These are phyloP conservation scores for Neopelma chrysocephalum DNA, from an alignment of 2,797 vertebrate genomes.

Conservation along the genomic window DNA sequence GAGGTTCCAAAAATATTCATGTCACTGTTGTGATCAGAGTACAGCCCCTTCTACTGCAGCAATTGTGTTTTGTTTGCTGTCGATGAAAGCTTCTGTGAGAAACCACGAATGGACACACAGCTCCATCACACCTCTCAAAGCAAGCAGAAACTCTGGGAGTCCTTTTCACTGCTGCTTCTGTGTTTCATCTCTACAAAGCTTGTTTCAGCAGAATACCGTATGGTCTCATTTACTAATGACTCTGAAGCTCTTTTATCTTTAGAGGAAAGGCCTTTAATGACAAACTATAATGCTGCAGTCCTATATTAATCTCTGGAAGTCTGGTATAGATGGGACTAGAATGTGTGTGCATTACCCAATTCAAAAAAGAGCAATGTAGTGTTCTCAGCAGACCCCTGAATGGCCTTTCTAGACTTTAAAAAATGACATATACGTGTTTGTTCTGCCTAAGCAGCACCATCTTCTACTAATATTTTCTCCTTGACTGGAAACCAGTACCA, in stretches of 20 bases:
- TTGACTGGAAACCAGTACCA: not conserved
- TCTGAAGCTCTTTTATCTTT: not conserved
- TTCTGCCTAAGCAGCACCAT: not conserved
- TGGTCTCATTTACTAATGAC: not conserved
- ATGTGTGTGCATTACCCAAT: not conserved
- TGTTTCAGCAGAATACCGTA: not conserved
- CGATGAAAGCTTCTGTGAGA: not conserved
- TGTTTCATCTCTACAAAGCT: not conserved
- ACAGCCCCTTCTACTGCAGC: not conserved
- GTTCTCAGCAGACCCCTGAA: not conserved
- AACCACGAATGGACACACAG: not conserved
- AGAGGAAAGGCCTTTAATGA: slow-evolving; percentile 7
- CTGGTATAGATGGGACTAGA: not conserved
- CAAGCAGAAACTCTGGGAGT: not conserved
- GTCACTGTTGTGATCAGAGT: not conserved
- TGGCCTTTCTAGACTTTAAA: not conserved
- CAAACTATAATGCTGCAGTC: not conserved
- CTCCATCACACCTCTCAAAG: not conserved
- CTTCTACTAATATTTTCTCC: not conserved
- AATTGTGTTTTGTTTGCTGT: not conserved
- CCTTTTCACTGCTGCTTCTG: not conserved
- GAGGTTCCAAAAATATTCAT: not conserved
- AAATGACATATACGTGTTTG: not conserved
- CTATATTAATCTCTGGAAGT: slow-evolving; percentile 2
- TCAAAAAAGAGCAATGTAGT: not conserved